These are phyloP conservation scores for Amphipyra tragopoginis DNA, from an alignment of 2,888 invertebrate species.

Conservation along the genomic window DNA sequence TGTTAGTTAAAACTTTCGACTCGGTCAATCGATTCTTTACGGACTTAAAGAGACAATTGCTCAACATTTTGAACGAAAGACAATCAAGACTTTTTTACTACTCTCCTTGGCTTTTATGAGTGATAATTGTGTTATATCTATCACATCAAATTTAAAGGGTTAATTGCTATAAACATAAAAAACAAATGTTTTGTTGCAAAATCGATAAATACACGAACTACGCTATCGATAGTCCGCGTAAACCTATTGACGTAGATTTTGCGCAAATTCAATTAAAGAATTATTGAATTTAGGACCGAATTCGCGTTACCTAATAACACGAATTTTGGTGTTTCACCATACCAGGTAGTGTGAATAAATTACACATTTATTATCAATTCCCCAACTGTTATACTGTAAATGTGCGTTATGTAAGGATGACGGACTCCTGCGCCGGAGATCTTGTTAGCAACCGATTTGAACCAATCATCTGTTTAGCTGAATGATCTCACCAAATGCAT, in stretches of 20 bases:
- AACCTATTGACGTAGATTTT: constrained; percentile 18
- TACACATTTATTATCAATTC: constrained; percentile 36
- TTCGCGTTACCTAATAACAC: constrained; percentile 27
- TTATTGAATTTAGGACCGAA: constrained; percentile 29
- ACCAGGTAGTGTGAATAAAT: constrained; percentile 38
- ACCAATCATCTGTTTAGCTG: constrained; percentile 34
- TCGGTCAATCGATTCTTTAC: constrained; percentile 40
- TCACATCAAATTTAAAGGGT: constrained; percentile 37
- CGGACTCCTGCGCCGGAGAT: constrained; percentile 24
- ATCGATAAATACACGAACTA: constrained; percentile 34
- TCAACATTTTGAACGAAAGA: constrained; percentile 10
- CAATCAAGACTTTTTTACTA: constrained; percentile 18
- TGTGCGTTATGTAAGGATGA: constrained; percentile 47
- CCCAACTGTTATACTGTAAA: constrained; percentile 23
- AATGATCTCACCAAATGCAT: constrained; percentile 43
- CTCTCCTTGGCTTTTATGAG: constrained; percentile 34
- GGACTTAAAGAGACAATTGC: constrained; percentile 22
- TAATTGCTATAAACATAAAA: constrained; percentile 32
- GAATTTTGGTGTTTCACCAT: constrained; percentile 30
- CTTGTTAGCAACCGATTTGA: constrained; percentile 37
- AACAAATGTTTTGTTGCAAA: constrained; percentile 25
- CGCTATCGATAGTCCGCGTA: constrained; percentile 26
- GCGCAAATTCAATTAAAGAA: constrained; percentile 8
- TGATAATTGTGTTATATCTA: constrained; percentile 32
- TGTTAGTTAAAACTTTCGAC: constrained; percentile 37